Base-by-base conservation (phyloP, 2,797 vertebrate genomes). In the Octomys mimax region DNA sequence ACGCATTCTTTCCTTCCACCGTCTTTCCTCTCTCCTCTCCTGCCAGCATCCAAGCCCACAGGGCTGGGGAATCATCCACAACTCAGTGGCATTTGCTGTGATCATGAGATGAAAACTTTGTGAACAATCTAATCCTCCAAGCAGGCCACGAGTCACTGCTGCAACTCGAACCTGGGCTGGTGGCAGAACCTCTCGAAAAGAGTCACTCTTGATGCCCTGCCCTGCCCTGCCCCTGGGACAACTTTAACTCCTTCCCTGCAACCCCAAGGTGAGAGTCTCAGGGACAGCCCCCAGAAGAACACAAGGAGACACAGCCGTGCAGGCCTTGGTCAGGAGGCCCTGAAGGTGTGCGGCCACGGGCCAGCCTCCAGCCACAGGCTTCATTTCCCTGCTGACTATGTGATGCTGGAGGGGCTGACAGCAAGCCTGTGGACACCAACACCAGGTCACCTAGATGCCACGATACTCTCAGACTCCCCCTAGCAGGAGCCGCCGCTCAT, bases 131-230 rank as follows among this genome's bases (percentile, higher is more conserved):
- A 98, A 95, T 92, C 97, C 71, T 73, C 97, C 97, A 97, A 95
- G 95, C 84, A 97, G 87, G 95, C 95, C 42, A 78, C 98, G 98
- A 98, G 98, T 98, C 98, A 98, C 93, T 62, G 96, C 93, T 91
- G 97, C 96, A 97, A 97, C 92, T 95, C 91, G 96, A 97, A 97
- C 93, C 97, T 84, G 95, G 98, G 97, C 96, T 82, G 33, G 64
- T 0, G 6, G 94, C 97, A 80, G 36, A 73, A 49, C 75, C 97
- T 94, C 95, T 95, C 87, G 73, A 98, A 98, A 98, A 98, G 98
- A 98, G 96, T 86, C 87, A 94, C 97, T 97, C 93, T 42, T 80
- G 31, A 91, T 97, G 96, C 97, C 93, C 96, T 96, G 97, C 98
- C 96, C 96, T 96, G 97, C 98, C 96, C 95, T 96, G 71, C 21